Evolutionary conservation across 2,113 vertebrate species (phyloP), one percentile per base, ranked within the genome.

Genomic region (Pelusios castaneus): DNA sequence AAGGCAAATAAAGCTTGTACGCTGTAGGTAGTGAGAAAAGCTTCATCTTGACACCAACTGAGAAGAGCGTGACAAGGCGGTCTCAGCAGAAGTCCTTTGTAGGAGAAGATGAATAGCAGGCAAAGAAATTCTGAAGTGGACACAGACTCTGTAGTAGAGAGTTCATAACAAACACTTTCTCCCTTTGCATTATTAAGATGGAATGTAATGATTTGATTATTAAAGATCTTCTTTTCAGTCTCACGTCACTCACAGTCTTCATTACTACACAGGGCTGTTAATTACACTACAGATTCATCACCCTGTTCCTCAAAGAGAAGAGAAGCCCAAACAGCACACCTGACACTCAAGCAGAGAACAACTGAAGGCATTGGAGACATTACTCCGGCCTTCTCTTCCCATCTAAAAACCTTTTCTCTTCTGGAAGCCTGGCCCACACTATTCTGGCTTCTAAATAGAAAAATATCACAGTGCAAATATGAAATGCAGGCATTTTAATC

Each of bases 101-200:
- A 54, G 90, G 47, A 78, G 77, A 81, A 86, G 43, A 58, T 94
- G 76, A 76, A 91, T 25, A 95, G 83, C 91, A 8, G 1, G n/a
- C 41, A 2, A 91, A 76, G 82, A 86, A 31, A 85, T 87, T 41
- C 95, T 82, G 52, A 63, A 85, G 86, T 82, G 77, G 79, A 82
- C 95, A 91, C 92, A 83, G 89, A 84, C 96, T 93, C 54, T 85
- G 58, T 78, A 77, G 92, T 82, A 84, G 80, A 92, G 92, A 58
- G 13, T 49, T 87, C 2, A 87, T 43, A 41, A 90, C 75, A 27
- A 84, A 80, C 45, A 29, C 45, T 52, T 90, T 31, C 63, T 79
- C 38, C 85, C 43, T 58, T 67, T 41, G 96, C 89, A 86, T 93
- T 90, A 83, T 10, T 47, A 87, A 29, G 80, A 88, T 14, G 85